phyloP scores from a whole-genome alignment of 2,888 invertebrate genomes.

The Drosophila nigritarsus region DNA sequence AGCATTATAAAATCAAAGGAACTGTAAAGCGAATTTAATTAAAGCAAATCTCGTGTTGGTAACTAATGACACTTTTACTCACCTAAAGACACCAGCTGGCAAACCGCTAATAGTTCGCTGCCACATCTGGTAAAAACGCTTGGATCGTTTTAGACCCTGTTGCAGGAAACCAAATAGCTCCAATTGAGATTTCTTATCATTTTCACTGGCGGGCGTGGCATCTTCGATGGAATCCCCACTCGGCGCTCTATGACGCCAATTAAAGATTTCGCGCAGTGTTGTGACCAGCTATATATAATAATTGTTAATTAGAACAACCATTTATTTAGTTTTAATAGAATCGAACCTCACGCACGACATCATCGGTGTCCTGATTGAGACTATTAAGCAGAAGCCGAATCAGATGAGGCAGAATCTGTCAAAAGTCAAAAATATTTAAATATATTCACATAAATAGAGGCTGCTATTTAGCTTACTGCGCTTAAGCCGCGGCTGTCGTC shows the following conservation, averaged over 20 bases:
- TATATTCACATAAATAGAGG: neutral
- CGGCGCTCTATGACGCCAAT: conserved; percentile 44
- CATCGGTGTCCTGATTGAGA: conserved; percentile 79
- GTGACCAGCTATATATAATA: conserved; percentile 71
- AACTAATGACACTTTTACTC: neutral
- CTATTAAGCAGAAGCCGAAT: conserved; percentile 81
- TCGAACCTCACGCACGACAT: conserved; percentile 74
- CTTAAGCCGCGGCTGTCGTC: conserved; percentile 70
- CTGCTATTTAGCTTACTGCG: conserved; percentile 49
- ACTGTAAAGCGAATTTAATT: conserved; percentile 81
- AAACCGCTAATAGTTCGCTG: conserved; percentile 76
- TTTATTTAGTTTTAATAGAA: neutral
- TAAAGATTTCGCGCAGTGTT: conserved; percentile 80
- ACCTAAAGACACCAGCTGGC: conserved; percentile 65
- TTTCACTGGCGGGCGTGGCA: neutral
- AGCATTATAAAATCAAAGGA: conserved; percentile 89
- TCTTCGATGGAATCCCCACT: neutral
- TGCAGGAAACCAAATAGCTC: conserved; percentile 81
- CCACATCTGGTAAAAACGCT: conserved; percentile 83
- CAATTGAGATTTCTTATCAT: conserved; percentile 73
- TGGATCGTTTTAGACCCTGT: conserved; percentile 82
- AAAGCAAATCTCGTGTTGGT: neutral
- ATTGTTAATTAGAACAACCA: neutral
- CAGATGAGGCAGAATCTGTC: conserved; percentile 75
- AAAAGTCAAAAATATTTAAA: neutral